Evolutionary conservation across 2,888 invertebrate species (phyloP).

Genomic region (Catocala nupta): DNA sequence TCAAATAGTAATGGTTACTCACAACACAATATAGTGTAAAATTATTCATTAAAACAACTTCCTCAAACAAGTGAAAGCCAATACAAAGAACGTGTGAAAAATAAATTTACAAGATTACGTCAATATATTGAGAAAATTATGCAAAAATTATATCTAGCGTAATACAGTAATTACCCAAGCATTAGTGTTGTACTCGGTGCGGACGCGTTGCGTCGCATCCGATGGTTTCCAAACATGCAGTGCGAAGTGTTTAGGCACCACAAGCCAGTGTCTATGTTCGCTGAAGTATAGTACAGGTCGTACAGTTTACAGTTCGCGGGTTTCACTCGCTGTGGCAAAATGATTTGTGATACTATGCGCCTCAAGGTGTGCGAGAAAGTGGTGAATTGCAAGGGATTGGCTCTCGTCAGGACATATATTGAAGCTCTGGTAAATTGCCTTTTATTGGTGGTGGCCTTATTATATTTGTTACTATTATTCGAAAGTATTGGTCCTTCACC

Average conservation of each 20-base stretch:
- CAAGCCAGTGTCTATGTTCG: slow-evolving; percentile 13
- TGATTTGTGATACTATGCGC: slow-evolving; percentile 81
- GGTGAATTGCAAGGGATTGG: slow-evolving; percentile 77
- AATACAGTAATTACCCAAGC: slow-evolving; percentile 46
- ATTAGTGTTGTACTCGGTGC: slow-evolving; percentile 46
- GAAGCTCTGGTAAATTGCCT: slow-evolving; percentile 71
- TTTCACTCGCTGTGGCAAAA: slow-evolving; percentile 35
- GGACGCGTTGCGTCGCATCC: slow-evolving; percentile 52
- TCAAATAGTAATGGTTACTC: not conserved
- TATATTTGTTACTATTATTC: too few species aligned
- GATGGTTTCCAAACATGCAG: slow-evolving; percentile 40
- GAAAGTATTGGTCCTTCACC: too few species aligned
- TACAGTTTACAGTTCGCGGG: slow-evolving; percentile 9
- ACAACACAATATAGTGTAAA: not conserved
- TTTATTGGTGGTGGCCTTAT: slow-evolving; percentile 5
- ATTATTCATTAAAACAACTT: slow-evolving; percentile 11
- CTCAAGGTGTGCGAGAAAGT: slow-evolving; percentile 80
- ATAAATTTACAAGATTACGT: slow-evolving; percentile 29
- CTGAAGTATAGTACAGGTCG: not conserved
- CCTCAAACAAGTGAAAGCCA: slow-evolving; percentile 26
- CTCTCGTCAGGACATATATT: slow-evolving; percentile 76
- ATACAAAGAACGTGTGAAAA: slow-evolving; percentile 35
- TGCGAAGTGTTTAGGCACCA: not conserved
- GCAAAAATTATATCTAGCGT: slow-evolving; percentile 39
- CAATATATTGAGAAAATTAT: slow-evolving; percentile 32